Evolutionary conservation across 2,888 invertebrate genomes (phyloP).

Genomic region (Cylindroiulus punctatus): DNA sequence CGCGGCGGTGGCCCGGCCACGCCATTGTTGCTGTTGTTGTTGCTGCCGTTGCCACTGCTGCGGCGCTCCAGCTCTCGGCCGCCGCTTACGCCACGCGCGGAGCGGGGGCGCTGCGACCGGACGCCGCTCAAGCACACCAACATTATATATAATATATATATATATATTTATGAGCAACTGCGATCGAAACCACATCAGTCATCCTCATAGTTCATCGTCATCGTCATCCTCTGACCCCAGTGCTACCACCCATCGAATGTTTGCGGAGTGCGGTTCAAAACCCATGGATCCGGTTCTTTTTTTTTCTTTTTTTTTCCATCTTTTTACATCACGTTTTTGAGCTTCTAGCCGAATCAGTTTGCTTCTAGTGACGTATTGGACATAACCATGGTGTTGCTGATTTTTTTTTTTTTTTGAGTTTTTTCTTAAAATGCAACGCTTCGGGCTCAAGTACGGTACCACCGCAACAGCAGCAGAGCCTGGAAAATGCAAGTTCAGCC

Average conservation of each 20-base stretch:
- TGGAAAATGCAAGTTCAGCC: conserved; percentile 19
- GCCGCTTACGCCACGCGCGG: neutral
- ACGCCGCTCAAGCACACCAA: neutral
- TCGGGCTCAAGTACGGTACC: neutral
- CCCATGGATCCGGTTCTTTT: neutral
- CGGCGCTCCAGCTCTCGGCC: neutral
- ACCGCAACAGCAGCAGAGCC: neutral
- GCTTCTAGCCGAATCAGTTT: too few relatives aligned
- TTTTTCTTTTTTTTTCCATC: neutral
- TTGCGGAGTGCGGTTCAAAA: neutral
- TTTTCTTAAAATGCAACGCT: too few relatives aligned
- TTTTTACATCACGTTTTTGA: too few relatives aligned
- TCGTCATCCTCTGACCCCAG: neutral
- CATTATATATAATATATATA: conserved; percentile 30
- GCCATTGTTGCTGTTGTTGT: conserved; percentile 16
- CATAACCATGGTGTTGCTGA: too few relatives aligned
- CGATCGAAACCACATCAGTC: conserved; percentile 17
- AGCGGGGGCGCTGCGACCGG: neutral
- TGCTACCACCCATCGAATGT: neutral
- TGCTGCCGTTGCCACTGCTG: neutral
- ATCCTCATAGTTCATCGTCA: conserved; percentile 13
- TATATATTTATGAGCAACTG: conserved; percentile 47
- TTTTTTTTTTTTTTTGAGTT: too few relatives aligned
- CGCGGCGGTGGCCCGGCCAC: conserved; percentile 35
- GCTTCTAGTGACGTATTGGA: too few relatives aligned